Conservation (phyloP, 2,113 vertebrate species). For the Halichoerus grypus region DNA sequence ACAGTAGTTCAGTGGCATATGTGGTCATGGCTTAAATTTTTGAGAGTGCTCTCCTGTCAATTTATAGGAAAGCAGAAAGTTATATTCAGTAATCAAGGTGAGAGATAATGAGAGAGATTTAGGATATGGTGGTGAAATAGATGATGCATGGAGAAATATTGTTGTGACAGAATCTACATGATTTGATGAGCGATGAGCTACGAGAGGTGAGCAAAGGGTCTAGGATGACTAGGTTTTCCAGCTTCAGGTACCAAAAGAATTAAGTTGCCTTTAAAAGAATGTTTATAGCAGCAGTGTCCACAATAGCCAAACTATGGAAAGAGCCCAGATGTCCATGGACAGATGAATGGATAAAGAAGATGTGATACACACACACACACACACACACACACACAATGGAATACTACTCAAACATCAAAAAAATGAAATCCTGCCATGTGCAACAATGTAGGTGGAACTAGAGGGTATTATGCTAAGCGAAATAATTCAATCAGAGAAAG, state of each 20-base stretch:
- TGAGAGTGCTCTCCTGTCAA: neutral
- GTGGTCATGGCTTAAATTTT: neutral
- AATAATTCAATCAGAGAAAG: neutral
- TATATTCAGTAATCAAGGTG: neutral
- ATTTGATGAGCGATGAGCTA: neutral
- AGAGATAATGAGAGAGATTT: neutral
- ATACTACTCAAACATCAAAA: neutral
- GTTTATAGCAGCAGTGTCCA: neutral
- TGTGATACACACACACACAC: no score
- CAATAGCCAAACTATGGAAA: neutral
- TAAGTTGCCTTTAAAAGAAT: neutral
- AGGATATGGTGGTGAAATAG: neutral
- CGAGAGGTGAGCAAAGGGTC: neutral
- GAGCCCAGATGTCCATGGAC: neutral
- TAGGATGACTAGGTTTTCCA: neutral
- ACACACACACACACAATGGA: neutral
- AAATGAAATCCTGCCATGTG: neutral
- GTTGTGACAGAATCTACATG: neutral
- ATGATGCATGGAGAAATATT: neutral
- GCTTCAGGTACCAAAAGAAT: neutral
- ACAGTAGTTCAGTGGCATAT: neutral
- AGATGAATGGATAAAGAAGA: neutral
- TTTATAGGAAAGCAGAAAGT: constrained; percentile 12
- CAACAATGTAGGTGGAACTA: neutral
- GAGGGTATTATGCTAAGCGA: neutral